Evolutionary conservation across 2,888 invertebrate species (phyloP), one percentile per base, ranked within the genome.

Genomic region (Synanthedon andrenaeformis): DNA sequence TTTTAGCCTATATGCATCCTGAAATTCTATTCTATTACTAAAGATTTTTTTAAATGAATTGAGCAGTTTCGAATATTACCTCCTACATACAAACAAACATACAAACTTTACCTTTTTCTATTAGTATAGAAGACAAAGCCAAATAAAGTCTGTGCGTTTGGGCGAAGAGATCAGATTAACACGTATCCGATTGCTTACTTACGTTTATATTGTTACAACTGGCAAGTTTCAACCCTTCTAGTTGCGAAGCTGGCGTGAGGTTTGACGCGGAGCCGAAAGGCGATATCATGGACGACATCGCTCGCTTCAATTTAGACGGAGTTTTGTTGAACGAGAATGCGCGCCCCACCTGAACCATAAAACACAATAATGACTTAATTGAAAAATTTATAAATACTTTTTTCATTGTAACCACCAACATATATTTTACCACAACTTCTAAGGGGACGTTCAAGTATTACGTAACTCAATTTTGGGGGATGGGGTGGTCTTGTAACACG

Each of bases 261-360:
- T 94, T 94, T 62, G 93, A 92, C 52, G 94, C 93, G 75, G 94
- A 94, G 64, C 94, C 95, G 79, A 95, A 95, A 11, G 96, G 96
- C 57, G 94, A 94, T 91, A 96, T 96, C 93, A 96, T 96, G 49
- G 96, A 95, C 17, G 97, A 97, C 80, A 98, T 94, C 41, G 97
- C 97, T 55, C 97, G 91, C 82, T 97, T 97, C 67, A 98, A 83
- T 79, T 96, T 96, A 60, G 94, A 95, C 52, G 98, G 97, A 35
- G 98, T 97, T 85, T 96, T 96, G 82, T 96, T 97, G 84, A 98
- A 96, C 60, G 97, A 97, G 73, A 98, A 94, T 62, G 97, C 97
- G 63, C 98, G 91, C 53, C 96, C 96, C 64, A 98, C 96, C 91
- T 91, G 63, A 55, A 51, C 52, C 41, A 41, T 54, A 28, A 54